phyloP scores from a whole-genome alignment of 2,113 vertebrate species.

The Polypterus senegalus region DNA sequence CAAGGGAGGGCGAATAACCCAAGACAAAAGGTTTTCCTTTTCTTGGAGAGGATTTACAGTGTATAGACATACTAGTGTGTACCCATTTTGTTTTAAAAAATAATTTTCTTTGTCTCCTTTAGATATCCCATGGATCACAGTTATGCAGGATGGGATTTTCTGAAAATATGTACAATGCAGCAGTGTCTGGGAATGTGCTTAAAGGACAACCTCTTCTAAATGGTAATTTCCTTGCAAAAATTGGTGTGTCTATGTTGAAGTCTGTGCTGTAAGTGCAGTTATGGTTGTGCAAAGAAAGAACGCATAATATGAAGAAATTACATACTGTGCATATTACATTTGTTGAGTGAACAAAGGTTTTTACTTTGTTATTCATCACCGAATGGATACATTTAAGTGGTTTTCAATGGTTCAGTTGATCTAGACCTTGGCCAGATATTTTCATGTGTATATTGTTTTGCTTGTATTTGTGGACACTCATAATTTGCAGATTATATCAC shows the following conservation, averaged over 20 bases:
- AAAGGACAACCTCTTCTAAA: slow-evolving; percentile 81
- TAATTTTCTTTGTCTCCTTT: slow-evolving; percentile 41
- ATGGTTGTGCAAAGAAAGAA: neutral
- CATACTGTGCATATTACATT: slow-evolving; percentile 13
- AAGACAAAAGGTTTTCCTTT: neutral
- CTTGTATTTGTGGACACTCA: too few relatives aligned
- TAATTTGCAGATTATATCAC: too few relatives aligned
- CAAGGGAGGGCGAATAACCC: slow-evolving; percentile 29
- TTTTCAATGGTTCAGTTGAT: too few relatives aligned
- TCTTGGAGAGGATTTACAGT: neutral
- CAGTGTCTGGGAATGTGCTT: slow-evolving; percentile 59
- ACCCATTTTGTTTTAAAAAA: neutral
- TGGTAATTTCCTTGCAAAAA: slow-evolving; percentile 45
- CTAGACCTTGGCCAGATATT: too few relatives aligned
- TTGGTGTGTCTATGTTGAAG: neutral
- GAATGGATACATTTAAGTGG: too few relatives aligned
- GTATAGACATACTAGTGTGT: neutral
- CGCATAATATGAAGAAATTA: slow-evolving; percentile 9
- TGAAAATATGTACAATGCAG: slow-evolving; percentile 76
- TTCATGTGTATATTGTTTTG: too few relatives aligned
- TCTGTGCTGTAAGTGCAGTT: neutral
- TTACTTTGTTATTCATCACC: too few relatives aligned
- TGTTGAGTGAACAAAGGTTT: neutral
- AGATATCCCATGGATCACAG: slow-evolving; percentile 68
- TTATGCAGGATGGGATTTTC: slow-evolving; percentile 88